phyloP scores from a whole-genome alignment of 1,140 invertebrate genomes.

The Musca vetustissima region DNA sequence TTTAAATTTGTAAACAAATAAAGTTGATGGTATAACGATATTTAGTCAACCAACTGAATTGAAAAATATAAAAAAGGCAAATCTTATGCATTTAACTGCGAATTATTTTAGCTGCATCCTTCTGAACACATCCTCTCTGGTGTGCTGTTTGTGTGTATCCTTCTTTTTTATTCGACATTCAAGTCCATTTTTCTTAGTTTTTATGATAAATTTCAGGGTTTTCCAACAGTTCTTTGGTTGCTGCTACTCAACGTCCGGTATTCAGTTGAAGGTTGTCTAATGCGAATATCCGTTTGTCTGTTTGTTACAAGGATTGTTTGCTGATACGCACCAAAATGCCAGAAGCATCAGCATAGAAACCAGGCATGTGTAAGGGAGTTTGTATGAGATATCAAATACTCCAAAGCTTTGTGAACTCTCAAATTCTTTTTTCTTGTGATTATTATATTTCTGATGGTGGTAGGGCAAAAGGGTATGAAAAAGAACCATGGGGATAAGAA shows the following conservation, averaged over 20 bases:
- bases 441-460: not conserved
- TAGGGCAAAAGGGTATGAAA: not conserved
- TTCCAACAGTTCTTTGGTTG: not conserved
- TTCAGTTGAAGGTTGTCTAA: conserved; percentile 4
- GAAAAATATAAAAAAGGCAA: no score
- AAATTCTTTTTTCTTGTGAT: not conserved
- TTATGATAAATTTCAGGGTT: not conserved
- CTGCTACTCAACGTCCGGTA: not conserved
- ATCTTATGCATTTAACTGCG: no score
- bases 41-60: no score
- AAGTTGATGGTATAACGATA: no score
- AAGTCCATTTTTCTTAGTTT: not conserved
- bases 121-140: no score
- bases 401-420: no score
- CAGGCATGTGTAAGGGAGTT: not conserved
- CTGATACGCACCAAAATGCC: no score
- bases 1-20: no score
- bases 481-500: not conserved
- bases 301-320: not conserved
- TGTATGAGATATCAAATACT: conserved; percentile 14
- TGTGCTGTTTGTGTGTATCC: not conserved
- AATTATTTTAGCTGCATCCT: no score
- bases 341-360: no score
- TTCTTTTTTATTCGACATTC: not conserved
- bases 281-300: not conserved